A percentile compares a stretch with the other conserved stretches of the same genome.
These are phyloP conservation scores for Drosophila nigritarsus DNA, from an alignment of 2,888 invertebrate genomes.

Conservation along the genomic window DNA sequence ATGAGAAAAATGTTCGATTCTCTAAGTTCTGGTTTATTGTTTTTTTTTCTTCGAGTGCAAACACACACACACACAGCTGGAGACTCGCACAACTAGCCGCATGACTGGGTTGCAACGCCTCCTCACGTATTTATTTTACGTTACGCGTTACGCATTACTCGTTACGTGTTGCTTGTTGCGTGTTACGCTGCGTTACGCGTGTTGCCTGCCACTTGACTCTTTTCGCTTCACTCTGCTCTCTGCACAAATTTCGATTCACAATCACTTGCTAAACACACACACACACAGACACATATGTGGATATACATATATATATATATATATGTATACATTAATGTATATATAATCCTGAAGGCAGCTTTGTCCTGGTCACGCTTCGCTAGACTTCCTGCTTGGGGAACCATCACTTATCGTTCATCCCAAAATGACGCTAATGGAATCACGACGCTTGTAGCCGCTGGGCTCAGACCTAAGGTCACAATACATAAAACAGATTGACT, in stretches of 20 bases:
- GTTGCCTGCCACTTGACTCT: constrained; percentile 51
- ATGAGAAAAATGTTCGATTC: neutral
- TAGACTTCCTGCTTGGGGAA: constrained; percentile 13
- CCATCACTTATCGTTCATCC: constrained; percentile 18
- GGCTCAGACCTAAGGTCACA: neutral
- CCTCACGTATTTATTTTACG: constrained; percentile 31
- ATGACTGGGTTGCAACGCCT: constrained; percentile 10
- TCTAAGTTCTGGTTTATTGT: neutral
- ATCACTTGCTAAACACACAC: constrained; percentile 1
- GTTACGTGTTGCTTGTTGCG: constrained; percentile 33
- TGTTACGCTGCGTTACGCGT: constrained; percentile 31
- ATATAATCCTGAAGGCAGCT: constrained; percentile 13
- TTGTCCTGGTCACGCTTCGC: constrained; percentile 43
- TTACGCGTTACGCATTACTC: constrained; percentile 15
- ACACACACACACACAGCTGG: constrained; percentile 7
- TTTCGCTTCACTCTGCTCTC: neutral
- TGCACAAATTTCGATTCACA: constrained; percentile 29
- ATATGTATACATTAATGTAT: neutral
- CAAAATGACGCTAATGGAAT: constrained; percentile 57
- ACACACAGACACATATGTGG: neutral
- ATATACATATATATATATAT: neutral
- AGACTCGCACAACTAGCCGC: constrained; percentile 2
- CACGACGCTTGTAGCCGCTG: constrained; percentile 26
- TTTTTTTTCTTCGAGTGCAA: neutral
- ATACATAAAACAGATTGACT: neutral